Base-by-base conservation (phyloP, 2,888 invertebrate genomes). In the Ptychoptera albimana region DNA sequence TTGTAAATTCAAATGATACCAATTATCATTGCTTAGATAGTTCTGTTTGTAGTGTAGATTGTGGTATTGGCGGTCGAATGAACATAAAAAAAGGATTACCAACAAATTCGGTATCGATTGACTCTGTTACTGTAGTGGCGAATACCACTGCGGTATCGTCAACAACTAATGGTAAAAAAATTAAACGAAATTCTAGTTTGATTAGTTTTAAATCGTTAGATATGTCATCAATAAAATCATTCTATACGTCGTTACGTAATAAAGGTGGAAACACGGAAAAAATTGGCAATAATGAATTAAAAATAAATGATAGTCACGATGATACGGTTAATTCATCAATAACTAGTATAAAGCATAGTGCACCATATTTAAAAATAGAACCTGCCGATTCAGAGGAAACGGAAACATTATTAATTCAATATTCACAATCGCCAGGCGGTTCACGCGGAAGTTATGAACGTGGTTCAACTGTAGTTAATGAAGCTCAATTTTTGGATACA, bases 151-250 rank as follows among this genome's bases (percentile, higher is more conserved):
- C 23, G 3, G 7, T 23, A 23, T 23, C 23, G 7, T 23, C 23
- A 23, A 23, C 23, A 23, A 3, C 23, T 7, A 23, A 23, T 23
- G 23, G 23, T 23, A 23, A 23, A 23, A 23, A 23, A 23, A 23
- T 23, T 11, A 52, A 52, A 48, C 48, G 52, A 36, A 53, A 52
- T 45, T 50, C 49, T 10, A 40, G 53, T 41, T 48, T 64, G 49
- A 59, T 66, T 45, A 65, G 60, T 45, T 65, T 65, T 48, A 59
- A 60, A 51, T 64, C 64, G 5, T 58, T 65, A 32, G 66, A 65
- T 50, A 64, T 64, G 47, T 63, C 64, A 23, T 23, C 23, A 48
- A 54, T 65, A 35, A 64, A 64, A 49, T 61, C 63, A 1, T 47
- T 65, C 13, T 64, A 65, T 50, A 56, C 59, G n/a, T 63, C 63